Percentiles rank a stretch among this genome's conserved stretches.
These are phyloP conservation scores for Xylota sylvarum DNA, from an alignment of 2,888 invertebrate genomes.

Conservation along the genomic window DNA sequence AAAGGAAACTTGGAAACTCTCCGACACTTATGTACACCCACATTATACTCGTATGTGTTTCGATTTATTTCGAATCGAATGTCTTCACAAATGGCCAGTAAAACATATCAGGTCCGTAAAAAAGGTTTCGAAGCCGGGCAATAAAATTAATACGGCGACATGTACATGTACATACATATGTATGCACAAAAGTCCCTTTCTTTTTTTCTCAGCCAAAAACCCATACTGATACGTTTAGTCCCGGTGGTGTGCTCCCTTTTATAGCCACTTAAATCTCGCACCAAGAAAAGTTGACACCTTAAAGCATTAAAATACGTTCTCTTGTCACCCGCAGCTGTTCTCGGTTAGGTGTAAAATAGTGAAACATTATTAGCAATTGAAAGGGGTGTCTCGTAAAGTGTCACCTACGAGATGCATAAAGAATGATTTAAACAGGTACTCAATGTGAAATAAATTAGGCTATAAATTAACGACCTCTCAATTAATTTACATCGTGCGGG, in stretches of 20 bases:
- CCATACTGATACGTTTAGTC: constrained; percentile 24
- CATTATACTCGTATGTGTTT: constrained; percentile 43
- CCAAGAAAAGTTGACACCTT: constrained; percentile 71
- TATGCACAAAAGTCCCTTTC: constrained; percentile 17
- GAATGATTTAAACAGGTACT: constrained; percentile 56
- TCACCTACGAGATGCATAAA: constrained; percentile 51
- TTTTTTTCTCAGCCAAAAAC: constrained; percentile 4
- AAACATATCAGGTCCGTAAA: constrained; percentile 71
- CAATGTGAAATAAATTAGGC: constrained; percentile 37
- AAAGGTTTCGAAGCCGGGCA: constrained; percentile 48
- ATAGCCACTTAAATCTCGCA: constrained; percentile 64
- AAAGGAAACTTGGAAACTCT: neutral
- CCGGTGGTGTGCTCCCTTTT: constrained; percentile 53
- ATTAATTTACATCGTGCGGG: neutral
- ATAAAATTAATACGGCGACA: constrained; percentile 73
- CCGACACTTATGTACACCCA: constrained; percentile 27
- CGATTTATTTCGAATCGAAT: constrained; percentile 73
- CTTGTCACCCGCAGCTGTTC: constrained; percentile 53
- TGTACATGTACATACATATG: constrained; percentile 7
- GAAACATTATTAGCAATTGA: constrained; percentile 29
- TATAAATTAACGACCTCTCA: constrained; percentile 50
- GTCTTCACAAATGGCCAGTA: constrained; percentile 70
- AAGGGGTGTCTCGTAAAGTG: constrained; percentile 26
- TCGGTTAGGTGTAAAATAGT: constrained; percentile 46
- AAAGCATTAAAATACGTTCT: constrained; percentile 60